These are phyloP conservation scores for Amaurobius ferox DNA, from an alignment of 2,888 invertebrate genomes.

Conservation along the genomic window DNA sequence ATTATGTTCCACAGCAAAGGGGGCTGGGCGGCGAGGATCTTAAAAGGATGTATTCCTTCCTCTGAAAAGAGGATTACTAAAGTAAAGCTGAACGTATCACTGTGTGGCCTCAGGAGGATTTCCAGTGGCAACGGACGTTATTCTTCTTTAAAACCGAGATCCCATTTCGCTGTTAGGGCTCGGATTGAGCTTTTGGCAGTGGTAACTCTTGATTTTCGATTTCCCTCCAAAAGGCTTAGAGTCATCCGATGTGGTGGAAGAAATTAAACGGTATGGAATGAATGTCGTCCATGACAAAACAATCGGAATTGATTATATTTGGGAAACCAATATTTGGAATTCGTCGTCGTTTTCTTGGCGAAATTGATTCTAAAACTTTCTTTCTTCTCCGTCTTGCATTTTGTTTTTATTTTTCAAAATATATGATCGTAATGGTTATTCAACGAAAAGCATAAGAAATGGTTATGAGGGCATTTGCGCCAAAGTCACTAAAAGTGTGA, in stretches of 20 bases:
- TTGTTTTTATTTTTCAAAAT: too few relatives aligned
- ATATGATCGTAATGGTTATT: too few relatives aligned
- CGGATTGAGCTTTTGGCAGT: background rate
- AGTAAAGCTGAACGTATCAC: conserved; percentile 36
- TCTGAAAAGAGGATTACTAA: conserved; percentile 25
- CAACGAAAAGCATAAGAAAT: too few relatives aligned
- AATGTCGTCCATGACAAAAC: background rate
- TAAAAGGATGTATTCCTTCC: conserved; percentile 56
- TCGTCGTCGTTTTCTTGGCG: too few relatives aligned
- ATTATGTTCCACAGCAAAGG: conserved; percentile 24
- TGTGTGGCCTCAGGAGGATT: conserved; percentile 8
- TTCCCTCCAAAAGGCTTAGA: background rate
- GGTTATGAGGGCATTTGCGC: too few relatives aligned
- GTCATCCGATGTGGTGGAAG: background rate
- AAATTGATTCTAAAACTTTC: too few relatives aligned
- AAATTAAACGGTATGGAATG: background rate
- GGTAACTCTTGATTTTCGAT: background rate
- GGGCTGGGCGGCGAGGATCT: conserved; percentile 1
- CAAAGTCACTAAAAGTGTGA: too few relatives aligned
- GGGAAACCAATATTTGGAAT: background rate
- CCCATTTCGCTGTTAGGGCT: background rate
- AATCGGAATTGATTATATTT: background rate
- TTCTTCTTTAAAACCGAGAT: conserved; percentile 31
- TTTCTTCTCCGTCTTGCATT: too few relatives aligned
- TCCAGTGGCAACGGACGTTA: conserved; percentile 21